Conservation (phyloP, 2,113 vertebrate species). For the Dunckerocampus dactyliophorus region DNA sequence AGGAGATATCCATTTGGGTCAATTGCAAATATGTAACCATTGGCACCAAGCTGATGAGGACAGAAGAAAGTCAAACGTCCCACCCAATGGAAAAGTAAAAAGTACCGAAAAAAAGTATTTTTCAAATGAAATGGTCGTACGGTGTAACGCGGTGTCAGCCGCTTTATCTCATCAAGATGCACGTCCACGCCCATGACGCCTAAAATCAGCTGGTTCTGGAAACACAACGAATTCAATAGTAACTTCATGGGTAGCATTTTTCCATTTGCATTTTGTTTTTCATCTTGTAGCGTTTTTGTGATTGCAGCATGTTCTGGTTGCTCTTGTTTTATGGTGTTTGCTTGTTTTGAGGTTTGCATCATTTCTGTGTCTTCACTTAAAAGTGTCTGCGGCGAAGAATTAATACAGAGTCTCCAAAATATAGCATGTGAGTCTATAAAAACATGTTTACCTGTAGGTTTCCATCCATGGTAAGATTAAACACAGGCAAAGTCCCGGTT, state of each 20-base stretch:
- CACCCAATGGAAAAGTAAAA: not conserved
- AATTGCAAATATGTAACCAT: slow-evolving; percentile 97
- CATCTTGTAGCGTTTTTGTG: too few species aligned
- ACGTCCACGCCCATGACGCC: slow-evolving; percentile 98
- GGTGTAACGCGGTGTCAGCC: slow-evolving; percentile 88
- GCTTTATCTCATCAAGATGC: slow-evolving; percentile 94
- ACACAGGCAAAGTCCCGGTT: slow-evolving; percentile 93
- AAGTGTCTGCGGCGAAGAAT: too few species aligned
- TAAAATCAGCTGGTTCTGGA: slow-evolving; percentile 95
- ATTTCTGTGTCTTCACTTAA: too few species aligned
- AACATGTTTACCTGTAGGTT: slow-evolving; percentile 78
- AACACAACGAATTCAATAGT: not conserved
- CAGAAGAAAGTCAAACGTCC: not conserved
- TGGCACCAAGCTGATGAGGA: slow-evolving; percentile 78
- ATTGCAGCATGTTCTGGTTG: too few species aligned
- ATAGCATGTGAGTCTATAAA: not conserved
- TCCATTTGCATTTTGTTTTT: too few species aligned
- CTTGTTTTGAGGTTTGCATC: too few species aligned
- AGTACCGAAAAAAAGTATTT: not conserved
- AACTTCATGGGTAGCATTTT: too few species aligned
- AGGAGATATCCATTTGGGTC: slow-evolving; percentile 98
- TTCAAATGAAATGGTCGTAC: slow-evolving; percentile 68
- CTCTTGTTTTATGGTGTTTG: too few species aligned
- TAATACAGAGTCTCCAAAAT: not conserved
- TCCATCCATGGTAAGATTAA: slow-evolving; percentile 92